Conservation (phyloP, 2,113 vertebrate genomes). For the Mohoua ochrocephala region DNA sequence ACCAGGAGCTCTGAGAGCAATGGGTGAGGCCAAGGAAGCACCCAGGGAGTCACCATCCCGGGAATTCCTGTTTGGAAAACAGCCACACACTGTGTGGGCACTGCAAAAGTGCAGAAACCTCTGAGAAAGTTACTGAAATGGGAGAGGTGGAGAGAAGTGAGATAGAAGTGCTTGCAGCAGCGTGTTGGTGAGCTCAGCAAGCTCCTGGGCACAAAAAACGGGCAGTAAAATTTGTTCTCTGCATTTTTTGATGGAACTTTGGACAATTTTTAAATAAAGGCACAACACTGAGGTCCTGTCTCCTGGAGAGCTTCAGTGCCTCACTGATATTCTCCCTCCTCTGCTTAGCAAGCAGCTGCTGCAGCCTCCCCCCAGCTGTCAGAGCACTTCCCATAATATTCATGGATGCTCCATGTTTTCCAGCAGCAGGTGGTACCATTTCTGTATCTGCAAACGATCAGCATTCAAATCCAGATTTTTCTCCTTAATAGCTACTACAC, state of each 20-base stretch:
- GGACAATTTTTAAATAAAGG: neutral
- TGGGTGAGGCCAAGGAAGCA: accelerated
- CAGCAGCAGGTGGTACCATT: slow-evolving; percentile 6
- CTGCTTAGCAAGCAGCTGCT: neutral
- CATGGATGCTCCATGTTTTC: neutral
- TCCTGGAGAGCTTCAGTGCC: neutral
- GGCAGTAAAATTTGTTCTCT: neutral
- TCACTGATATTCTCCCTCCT: accelerated
- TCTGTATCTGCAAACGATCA: neutral
- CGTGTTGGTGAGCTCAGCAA: accelerated
- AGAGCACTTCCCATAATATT: neutral
- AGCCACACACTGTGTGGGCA: accelerated
- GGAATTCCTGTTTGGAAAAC: neutral
- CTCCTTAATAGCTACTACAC: neutral
- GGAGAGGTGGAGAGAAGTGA: accelerated
- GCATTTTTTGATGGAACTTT: neutral
- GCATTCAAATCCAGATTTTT: neutral
- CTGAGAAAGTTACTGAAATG: accelerated
- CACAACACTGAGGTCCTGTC: neutral
- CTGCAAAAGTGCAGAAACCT: neutral
- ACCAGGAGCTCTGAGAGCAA: neutral
- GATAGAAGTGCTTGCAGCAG: neutral
- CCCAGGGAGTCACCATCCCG: accelerated
- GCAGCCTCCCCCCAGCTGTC: neutral
- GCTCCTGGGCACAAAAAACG: accelerated